Conservation (phyloP, 2,888 invertebrate genomes). For the Chrysolina oricalcia region DNA sequence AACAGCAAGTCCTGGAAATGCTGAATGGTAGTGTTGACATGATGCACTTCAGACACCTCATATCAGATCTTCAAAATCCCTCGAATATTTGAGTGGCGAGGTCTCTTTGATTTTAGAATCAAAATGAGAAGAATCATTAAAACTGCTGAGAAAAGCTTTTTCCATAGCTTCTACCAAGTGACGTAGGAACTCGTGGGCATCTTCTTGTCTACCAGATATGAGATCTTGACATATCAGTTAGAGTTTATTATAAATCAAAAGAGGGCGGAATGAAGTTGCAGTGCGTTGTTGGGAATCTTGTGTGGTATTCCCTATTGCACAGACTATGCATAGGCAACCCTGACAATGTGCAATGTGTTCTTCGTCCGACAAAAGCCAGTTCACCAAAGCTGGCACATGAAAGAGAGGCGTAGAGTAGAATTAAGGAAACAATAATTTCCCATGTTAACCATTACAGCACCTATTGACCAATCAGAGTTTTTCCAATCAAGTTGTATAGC, state of each 20-base stretch:
- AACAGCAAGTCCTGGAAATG: slow-evolving; percentile 95
- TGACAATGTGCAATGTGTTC: no score
- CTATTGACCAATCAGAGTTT: no score
- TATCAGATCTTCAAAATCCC: slow-evolving; percentile 94
- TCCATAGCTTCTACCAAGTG: slow-evolving; percentile 97
- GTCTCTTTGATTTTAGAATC: slow-evolving; percentile 96
- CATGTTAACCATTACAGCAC: no score
- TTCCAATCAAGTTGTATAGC: no score
- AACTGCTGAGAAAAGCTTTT: slow-evolving; percentile 86
- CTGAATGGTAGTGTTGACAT: slow-evolving; percentile 95
- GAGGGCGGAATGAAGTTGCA: slow-evolving; percentile 81
- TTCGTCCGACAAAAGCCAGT: no score
- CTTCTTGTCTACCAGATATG: slow-evolving; percentile 94
- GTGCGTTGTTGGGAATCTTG: slow-evolving; percentile 77
- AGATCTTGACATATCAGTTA: slow-evolving; percentile 87
- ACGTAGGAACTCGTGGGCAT: slow-evolving; percentile 97
- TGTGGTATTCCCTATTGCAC: slow-evolving; percentile 64
- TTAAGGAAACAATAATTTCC: no score
- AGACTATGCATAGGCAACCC: no score
- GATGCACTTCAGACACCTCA: slow-evolving; percentile 85
- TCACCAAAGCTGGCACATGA: no score
- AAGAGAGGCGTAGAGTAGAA: no score
- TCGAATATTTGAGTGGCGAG: slow-evolving; percentile 97
- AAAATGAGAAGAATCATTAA: slow-evolving; percentile 80
- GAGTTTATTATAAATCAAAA: slow-evolving; percentile 87